Evolutionary conservation across 2,888 invertebrate species (phyloP), one percentile per base, ranked within the genome.

Genomic region (Lepidonotus clava): DNA sequence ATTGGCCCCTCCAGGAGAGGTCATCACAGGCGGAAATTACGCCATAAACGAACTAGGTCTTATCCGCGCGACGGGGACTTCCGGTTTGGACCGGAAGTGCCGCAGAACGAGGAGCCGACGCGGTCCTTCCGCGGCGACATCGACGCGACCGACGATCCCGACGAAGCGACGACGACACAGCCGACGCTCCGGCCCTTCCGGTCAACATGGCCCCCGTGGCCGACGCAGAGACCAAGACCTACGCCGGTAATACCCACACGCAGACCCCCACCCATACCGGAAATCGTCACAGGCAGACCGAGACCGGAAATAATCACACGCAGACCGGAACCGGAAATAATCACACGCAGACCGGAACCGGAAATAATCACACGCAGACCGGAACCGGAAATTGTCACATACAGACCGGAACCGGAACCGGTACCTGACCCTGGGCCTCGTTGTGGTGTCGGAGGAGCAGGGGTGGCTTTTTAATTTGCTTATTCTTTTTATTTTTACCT

Each of bases 341-440:
- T n/a, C n/a, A n/a, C 28, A 11, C 28, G 28, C 28, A n/a, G n/a
- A n/a, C 61, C 61, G 61, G 24, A 4, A 61, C 28, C 4, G n/a
- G 24, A n/a, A 61, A n/a, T n/a, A n/a, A n/a, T n/a, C n/a, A n/a
- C 28, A 11, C 28, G 28, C 28, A n/a, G n/a, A n/a, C 61, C 61
- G 61, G 24, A 4, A 61, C 28, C 4, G n/a, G 24, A n/a, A 61
- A n/a, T n/a, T n/a, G n/a, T n/a, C n/a, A n/a, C 28, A 11, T 61
- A 61, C 28, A n/a, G n/a, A n/a, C 61, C 61, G 61, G 24, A 4
- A 61, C 28, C 4, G n/a, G 24, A n/a, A 61, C 61, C 61, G 61
- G 61, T 61, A 61, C 61, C 61, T 28, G 28, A 61, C 2, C 61
- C 61, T 28, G 61, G 61, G 61, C 61, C 61, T 61, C 61, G 61